phyloP scores from a whole-genome alignment of 2,888 invertebrate species.

The Apodemia hepburni region DNA sequence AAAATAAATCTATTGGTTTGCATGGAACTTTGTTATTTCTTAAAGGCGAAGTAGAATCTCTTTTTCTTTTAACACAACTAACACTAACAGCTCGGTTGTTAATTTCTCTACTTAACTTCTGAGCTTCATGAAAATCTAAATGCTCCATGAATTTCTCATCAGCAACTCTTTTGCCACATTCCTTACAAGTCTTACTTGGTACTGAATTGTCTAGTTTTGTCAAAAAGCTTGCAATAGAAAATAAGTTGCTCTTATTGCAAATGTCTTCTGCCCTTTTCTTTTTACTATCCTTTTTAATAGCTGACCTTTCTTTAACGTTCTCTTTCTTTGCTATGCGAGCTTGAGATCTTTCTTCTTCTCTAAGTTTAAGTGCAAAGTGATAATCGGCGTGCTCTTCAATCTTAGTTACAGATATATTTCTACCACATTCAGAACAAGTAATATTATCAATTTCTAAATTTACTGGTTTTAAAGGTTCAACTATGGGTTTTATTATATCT shows the following conservation, averaged over 20 bases:
- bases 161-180: slow-evolving; percentile 84
- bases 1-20: slow-evolving; percentile 66
- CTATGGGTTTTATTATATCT: slow-evolving; percentile 19
- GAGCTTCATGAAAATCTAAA: slow-evolving; percentile 92
- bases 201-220: slow-evolving; percentile 58
- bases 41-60: slow-evolving; percentile 50
- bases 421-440: slow-evolving; percentile 84
- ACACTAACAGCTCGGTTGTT: slow-evolving; percentile 59
- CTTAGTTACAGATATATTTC: slow-evolving; percentile 75
- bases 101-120: slow-evolving; percentile 84
- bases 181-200: slow-evolving; percentile 79
- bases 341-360: slow-evolving; percentile 74
- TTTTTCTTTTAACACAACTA: slow-evolving; percentile 55
- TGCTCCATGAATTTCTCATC: slow-evolving; percentile 85
- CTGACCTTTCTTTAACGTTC: slow-evolving; percentile 24
- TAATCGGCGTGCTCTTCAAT: slow-evolving; percentile 86
- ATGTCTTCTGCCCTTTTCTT: slow-evolving; percentile 33
- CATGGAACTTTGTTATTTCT: slow-evolving; percentile 60
- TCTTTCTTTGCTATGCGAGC: slow-evolving; percentile 33
- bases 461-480: slow-evolving; percentile 23
- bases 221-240: slow-evolving; percentile 63
- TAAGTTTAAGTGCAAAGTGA: slow-evolving; percentile 85
- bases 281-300: slow-evolving; percentile 33
- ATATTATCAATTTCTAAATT: slow-evolving; percentile 36
- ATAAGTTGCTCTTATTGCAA: slow-evolving; percentile 43